Evolutionary conservation across 2,113 vertebrate genomes (phyloP).

Genomic region (Cololabis saira): DNA sequence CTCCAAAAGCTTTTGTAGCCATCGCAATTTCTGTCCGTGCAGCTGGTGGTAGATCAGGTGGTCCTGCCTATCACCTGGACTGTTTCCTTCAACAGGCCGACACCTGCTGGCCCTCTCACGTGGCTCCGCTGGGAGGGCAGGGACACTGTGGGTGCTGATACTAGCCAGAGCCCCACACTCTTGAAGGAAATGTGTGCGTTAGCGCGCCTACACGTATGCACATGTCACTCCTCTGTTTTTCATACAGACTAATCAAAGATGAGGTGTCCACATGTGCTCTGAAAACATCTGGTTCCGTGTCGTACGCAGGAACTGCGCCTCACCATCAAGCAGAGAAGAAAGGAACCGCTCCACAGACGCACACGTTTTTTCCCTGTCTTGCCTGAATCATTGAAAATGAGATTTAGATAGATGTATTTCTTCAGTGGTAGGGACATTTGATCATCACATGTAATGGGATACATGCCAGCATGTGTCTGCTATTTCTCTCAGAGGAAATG

Average conservation of each 20-base stretch:
- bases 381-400: conserved; percentile 27
- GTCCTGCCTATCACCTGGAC: conserved; percentile 68
- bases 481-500: too few species aligned
- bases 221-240: conserved; percentile 51
- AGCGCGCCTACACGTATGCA: not conserved
- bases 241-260: conserved; percentile 63
- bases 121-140: conserved; percentile 40
- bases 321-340: conserved; percentile 40
- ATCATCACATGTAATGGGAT: too few species aligned
- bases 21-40: too few species aligned
- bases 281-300: conserved; percentile 71
- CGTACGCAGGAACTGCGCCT: conserved; percentile 53
- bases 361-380: conserved; percentile 11
- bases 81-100: conserved; percentile 47
- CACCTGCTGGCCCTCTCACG: conserved; percentile 70
- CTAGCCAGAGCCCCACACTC: conserved; percentile 44
- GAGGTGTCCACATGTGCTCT: conserved; percentile 70
- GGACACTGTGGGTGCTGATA: conserved; percentile 43
- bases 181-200: conserved; percentile 17
- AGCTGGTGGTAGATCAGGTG: conserved; percentile 39
- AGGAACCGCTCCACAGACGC: not conserved
- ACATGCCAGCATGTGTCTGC: too few species aligned
- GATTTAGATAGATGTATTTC: conserved; percentile 15
- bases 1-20: conserved; percentile 33
- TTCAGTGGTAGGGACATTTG: too few species aligned